Evolutionary conservation across 2,113 vertebrate genomes (phyloP).

Genomic region (Rana temporaria): DNA sequence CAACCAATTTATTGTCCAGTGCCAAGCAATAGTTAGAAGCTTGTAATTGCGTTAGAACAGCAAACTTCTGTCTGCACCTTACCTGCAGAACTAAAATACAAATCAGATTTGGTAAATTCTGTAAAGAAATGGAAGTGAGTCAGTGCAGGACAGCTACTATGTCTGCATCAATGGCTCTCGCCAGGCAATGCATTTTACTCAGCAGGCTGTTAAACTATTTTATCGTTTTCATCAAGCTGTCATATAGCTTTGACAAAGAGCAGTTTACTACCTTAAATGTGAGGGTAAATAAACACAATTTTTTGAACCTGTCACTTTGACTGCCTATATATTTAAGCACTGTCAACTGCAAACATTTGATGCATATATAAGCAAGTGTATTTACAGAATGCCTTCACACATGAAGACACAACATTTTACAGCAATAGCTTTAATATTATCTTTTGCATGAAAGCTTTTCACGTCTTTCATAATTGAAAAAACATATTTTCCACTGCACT

Average conservation of each 20-base stretch:
- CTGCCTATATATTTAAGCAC: too few relatives aligned
- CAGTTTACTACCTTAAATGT: neutral
- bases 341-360: too few relatives aligned
- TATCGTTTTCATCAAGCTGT: slow-evolving; percentile 20
- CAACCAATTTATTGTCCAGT: neutral
- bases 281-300: neutral
- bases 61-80: neutral
- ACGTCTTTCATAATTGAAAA: too few relatives aligned
- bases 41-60: neutral
- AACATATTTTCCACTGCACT: too few relatives aligned
- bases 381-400: too few relatives aligned
- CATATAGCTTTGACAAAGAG: slow-evolving; percentile 6
- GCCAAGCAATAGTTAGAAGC: slow-evolving; percentile 5
- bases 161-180: neutral
- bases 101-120: neutral
- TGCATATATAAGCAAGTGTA: too few relatives aligned
- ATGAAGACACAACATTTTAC: too few relatives aligned
- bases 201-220: slow-evolving; percentile 9
- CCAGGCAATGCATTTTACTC: slow-evolving; percentile 31
- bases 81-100: neutral
- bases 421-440: too few relatives aligned
- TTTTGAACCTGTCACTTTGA: slow-evolving; percentile 15
- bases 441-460: too few relatives aligned
- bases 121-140: neutral
- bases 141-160: neutral